Conservation (phyloP, 2,797 vertebrate species). For the Agapornis canus region DNA sequence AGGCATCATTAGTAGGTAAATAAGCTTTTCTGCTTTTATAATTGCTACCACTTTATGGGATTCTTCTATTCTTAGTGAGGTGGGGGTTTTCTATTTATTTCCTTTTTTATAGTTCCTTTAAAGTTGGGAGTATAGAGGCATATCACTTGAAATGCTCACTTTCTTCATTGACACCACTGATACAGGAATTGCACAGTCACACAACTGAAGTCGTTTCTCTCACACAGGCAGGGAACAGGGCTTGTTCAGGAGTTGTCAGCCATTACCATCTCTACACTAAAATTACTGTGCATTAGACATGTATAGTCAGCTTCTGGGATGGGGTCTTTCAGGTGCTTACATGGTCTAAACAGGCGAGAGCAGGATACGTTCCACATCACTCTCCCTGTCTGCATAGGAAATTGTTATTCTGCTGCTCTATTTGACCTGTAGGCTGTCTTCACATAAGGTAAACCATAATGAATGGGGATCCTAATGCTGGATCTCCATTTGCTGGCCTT, state of each 20-base stretch:
- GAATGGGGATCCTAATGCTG: neutral
- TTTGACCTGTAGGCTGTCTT: neutral
- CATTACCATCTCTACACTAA: neutral
- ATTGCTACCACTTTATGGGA: neutral
- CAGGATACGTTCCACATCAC: neutral
- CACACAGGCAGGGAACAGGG: neutral
- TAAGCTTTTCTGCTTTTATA: neutral
- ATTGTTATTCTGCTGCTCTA: neutral
- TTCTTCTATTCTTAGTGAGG: neutral
- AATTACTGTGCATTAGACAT: neutral
- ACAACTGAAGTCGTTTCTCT: neutral
- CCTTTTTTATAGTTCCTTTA: neutral
- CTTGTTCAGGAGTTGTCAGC: neutral
- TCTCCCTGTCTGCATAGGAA: accelerated
- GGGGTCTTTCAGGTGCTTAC: neutral
- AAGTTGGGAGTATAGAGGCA: neutral
- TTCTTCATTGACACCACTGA: neutral
- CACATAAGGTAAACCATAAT: neutral
- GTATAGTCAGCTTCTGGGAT: neutral
- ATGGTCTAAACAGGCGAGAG: neutral
- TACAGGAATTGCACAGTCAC: neutral
- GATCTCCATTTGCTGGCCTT: neutral
- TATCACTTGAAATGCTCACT: neutral
- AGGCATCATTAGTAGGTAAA: constrained; percentile 34
- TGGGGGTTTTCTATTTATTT: neutral